A percentile compares a stretch with the other conserved stretches of the same genome.
Conservation (phyloP, 1,140 invertebrate species). For the Heterodera carotae region DNA sequence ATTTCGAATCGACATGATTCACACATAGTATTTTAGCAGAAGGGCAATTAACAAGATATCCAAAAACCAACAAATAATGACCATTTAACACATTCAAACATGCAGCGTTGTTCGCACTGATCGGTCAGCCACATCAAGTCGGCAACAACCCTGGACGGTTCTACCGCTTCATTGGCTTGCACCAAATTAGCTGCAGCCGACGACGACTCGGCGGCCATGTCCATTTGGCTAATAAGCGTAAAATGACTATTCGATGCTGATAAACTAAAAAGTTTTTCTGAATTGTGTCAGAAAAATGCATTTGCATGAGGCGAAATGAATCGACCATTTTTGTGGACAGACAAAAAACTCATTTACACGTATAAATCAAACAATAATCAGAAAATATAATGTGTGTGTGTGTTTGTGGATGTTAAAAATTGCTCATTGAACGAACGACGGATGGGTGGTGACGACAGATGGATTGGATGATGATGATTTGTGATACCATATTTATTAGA, state of each 20-base stretch:
- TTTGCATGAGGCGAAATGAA: too few species aligned
- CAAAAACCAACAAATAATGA: too few species aligned
- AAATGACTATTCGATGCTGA: background rate
- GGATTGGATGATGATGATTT: background rate
- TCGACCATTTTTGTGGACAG: too few species aligned
- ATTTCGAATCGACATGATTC: background rate
- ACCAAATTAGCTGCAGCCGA: background rate
- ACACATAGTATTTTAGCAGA: too few species aligned
- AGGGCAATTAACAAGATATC: too few species aligned
- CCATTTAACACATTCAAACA: slow-evolving; percentile 44
- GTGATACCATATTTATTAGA: slow-evolving; percentile 17
- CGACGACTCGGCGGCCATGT: background rate
- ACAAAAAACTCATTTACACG: background rate
- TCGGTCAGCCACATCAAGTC: slow-evolving; percentile 47
- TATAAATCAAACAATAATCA: slow-evolving; percentile 2
- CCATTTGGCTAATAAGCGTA: background rate
- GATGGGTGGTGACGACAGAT: too few species aligned
- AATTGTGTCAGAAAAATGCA: too few species aligned
- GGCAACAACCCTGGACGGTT: slow-evolving; percentile 29
- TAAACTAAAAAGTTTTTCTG: too few species aligned
- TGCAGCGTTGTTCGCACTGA: slow-evolving; percentile 45
- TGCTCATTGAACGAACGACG: too few species aligned
- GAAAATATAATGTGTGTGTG: background rate
- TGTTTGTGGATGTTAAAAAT: too few species aligned
- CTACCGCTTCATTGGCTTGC: slow-evolving; percentile 9